Evolutionary conservation across 2,888 invertebrate genomes (phyloP).

Genomic region (Drosophila mulleri): DNA sequence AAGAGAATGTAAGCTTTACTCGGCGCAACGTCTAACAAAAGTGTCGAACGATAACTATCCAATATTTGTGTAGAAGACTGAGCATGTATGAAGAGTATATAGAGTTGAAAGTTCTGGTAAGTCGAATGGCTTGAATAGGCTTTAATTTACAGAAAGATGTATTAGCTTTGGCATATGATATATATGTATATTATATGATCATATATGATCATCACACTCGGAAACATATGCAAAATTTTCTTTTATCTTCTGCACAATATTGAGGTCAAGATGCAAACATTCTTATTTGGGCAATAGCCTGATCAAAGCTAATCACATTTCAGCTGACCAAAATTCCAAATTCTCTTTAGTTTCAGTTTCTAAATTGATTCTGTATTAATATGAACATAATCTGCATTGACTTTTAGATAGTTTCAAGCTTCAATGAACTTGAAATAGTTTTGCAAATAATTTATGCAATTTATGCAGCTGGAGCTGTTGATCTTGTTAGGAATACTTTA

Average conservation of each 20-base stretch:
- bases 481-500: conserved; percentile 16
- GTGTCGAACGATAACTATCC: neutral
- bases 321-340: neutral
- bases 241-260: neutral
- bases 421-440: conserved; percentile 23
- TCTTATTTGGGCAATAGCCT: neutral
- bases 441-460: conserved; percentile 18
- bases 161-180: too few relatives aligned
- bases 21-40: neutral
- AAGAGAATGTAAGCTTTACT: neutral
- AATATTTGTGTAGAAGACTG: neutral
- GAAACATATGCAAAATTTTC: neutral
- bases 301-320: neutral
- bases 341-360: neutral
- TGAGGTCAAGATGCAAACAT: neutral
- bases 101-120: neutral
- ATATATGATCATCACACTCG: neutral
- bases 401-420: neutral
- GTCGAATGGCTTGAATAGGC: accelerated
- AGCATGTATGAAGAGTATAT: neutral
- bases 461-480: neutral
- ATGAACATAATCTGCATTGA: neutral
- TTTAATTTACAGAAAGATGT: too few relatives aligned
- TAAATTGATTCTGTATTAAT: neutral
- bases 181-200: too few relatives aligned